These are phyloP conservation scores for Trinectes maculatus DNA, from an alignment of 2,113 vertebrate genomes.

Conservation along the genomic window DNA sequence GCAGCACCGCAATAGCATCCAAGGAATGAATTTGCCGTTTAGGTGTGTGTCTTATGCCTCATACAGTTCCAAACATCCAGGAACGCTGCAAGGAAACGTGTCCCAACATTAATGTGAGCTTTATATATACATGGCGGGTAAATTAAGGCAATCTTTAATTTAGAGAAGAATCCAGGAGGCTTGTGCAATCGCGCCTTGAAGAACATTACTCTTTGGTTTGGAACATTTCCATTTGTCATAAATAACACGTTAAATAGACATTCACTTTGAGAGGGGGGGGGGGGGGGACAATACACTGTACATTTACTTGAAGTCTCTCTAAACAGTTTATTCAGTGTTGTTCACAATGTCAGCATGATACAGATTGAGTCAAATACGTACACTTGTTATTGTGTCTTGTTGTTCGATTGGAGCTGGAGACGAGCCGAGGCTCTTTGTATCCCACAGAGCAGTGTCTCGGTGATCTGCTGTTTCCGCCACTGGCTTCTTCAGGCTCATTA, in stretches of 20 bases:
- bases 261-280: neutral
- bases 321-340: constrained; percentile 28
- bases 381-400: constrained; percentile 49
- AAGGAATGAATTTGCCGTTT: constrained; percentile 46
- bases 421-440: constrained; percentile 46
- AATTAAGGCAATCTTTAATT: constrained; percentile 47
- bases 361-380: constrained; percentile 37
- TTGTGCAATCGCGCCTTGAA: constrained; percentile 37
- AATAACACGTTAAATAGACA: constrained; percentile 46
- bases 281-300: constrained; percentile 17
- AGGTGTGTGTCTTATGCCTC: constrained; percentile 17
- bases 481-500: constrained; percentile 48
- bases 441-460: constrained; percentile 41
- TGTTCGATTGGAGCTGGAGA: constrained; percentile 35
- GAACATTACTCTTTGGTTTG: constrained; percentile 31
- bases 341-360: constrained; percentile 52
- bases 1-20: constrained; percentile 1
- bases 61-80: constrained; percentile 27
- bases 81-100: constrained; percentile 12
- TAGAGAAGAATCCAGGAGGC: constrained; percentile 24
- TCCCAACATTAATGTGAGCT: constrained; percentile 25
- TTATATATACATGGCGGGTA: neutral
- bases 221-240: constrained; percentile 39
- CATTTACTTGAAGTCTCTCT: constrained; percentile 33
- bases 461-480: constrained; percentile 38